Evolutionary conservation across 2,888 invertebrate species (phyloP).

Genomic region (Mythimna vitellina): DNA sequence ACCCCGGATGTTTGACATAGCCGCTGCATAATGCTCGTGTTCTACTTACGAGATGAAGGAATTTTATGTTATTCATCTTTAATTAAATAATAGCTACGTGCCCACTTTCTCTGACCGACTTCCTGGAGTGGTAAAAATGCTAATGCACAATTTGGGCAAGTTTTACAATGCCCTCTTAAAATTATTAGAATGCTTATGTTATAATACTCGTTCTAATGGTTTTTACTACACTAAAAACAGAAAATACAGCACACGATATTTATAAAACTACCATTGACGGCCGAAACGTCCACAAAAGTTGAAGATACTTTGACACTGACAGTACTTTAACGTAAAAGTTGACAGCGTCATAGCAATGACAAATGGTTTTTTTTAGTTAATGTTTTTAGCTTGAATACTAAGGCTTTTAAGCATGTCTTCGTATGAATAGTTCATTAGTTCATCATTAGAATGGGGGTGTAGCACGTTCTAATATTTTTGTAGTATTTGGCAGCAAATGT

Average conservation of each 20-base stretch:
- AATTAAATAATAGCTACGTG: slow-evolving; percentile 50
- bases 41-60: slow-evolving; percentile 68
- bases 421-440: too few relatives aligned
- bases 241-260: slow-evolving; percentile 19
- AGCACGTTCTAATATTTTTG: too few relatives aligned
- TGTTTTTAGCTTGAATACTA: too few relatives aligned
- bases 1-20: slow-evolving; percentile 66
- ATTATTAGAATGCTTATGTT: slow-evolving; percentile 6
- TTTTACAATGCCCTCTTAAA: slow-evolving; percentile 8
- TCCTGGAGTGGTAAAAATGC: slow-evolving; percentile 30
- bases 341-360: neutral
- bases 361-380: neutral
- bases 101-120: slow-evolving; percentile 77
- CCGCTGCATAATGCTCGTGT: slow-evolving; percentile 61
- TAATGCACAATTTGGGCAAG: neutral
- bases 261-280: slow-evolving; percentile 21
- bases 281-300: slow-evolving; percentile 21
- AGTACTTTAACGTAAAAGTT: neutral
- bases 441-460: too few relatives aligned
- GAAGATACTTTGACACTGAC: slow-evolving; percentile 42
- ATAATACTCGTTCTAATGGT: neutral
- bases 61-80: slow-evolving; percentile 73
- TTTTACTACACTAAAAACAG: slow-evolving; percentile 2
- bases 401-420: too few relatives aligned
- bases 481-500: too few relatives aligned